Evolutionary conservation across 2,888 invertebrate species (phyloP).

Genomic region (Protodeltote pygarga): DNA sequence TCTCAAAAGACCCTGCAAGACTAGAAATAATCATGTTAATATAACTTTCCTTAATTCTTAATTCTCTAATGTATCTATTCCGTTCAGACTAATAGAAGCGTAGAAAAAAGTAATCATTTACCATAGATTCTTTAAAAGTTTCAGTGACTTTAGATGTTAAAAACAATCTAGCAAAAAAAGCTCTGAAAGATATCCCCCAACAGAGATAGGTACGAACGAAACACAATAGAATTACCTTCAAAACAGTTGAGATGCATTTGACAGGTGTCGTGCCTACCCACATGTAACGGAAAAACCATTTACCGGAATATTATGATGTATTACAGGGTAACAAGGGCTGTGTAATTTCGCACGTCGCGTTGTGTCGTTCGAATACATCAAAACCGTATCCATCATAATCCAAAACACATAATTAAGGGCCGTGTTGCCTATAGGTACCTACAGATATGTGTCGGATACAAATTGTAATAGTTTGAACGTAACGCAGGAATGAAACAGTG

Average conservation of each 20-base stretch:
- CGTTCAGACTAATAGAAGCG: too few relatives aligned
- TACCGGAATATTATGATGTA: slow-evolving; percentile 26
- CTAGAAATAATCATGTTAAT: too few relatives aligned
- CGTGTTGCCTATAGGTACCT: slow-evolving; percentile 18
- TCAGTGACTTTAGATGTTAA: not conserved
- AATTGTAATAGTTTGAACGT: slow-evolving; percentile 18
- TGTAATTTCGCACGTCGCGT: slow-evolving; percentile 46
- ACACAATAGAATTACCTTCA: slow-evolving; percentile 19
- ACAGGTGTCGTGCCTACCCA: slow-evolving; percentile 22
- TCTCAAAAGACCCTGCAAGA: too few relatives aligned
- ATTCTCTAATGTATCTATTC: too few relatives aligned
- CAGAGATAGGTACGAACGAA: not conserved
- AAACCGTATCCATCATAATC: slow-evolving; percentile 53
- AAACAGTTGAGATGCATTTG: slow-evolving; percentile 16
- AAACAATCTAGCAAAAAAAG: not conserved
- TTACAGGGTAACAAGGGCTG: slow-evolving; percentile 24
- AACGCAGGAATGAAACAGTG: not conserved
- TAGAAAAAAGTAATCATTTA: too few relatives aligned
- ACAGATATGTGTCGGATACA: slow-evolving; percentile 14
- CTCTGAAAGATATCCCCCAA: not conserved
- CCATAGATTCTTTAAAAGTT: not conserved
- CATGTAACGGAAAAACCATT: slow-evolving; percentile 24
- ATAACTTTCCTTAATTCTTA: too few relatives aligned
- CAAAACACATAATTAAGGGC: slow-evolving; percentile 48
- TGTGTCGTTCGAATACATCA: slow-evolving; percentile 44